phyloP scores from a whole-genome alignment of 2,888 invertebrate species.

The Cheilosia pagana region DNA sequence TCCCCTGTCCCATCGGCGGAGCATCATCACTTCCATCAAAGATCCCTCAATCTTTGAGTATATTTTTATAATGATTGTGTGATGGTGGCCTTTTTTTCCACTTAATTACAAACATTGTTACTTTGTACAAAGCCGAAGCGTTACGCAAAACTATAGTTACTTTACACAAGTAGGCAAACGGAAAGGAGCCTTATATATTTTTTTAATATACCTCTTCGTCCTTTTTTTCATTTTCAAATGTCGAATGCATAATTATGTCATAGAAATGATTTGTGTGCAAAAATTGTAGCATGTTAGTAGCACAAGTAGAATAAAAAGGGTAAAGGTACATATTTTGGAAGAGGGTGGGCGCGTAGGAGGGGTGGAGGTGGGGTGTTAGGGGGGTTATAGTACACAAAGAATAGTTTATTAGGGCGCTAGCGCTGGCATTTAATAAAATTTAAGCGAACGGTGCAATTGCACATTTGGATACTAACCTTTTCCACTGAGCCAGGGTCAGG shows the following conservation, averaged over 20 bases:
- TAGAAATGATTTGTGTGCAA: constrained; percentile 15
- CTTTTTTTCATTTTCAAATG: background rate
- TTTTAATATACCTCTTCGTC: background rate
- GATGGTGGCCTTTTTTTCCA: too few species aligned
- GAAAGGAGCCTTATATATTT: background rate
- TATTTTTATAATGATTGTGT: background rate
- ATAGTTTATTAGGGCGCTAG: background rate
- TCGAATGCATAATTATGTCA: constrained; percentile 14
- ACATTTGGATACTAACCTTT: constrained; percentile 56
- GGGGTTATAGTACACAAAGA: background rate
- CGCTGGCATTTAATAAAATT: background rate
- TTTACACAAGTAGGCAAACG: too few species aligned
- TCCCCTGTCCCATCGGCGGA: too few species aligned
- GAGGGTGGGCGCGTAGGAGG: too few species aligned
- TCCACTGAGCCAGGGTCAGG: constrained; percentile 82
- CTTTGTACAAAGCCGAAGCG: too few species aligned
- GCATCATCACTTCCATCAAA: background rate
- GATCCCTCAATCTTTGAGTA: background rate
- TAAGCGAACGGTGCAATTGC: background rate
- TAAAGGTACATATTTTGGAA: background rate
- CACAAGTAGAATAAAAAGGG: constrained; percentile 2
- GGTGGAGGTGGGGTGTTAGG: too few species aligned
- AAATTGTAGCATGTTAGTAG: constrained; percentile 17
- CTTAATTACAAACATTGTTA: too few species aligned
- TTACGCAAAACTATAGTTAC: too few species aligned